phyloP scores from a whole-genome alignment of 2,113 vertebrate genomes.

The Piliocolobus tephrosceles region DNA sequence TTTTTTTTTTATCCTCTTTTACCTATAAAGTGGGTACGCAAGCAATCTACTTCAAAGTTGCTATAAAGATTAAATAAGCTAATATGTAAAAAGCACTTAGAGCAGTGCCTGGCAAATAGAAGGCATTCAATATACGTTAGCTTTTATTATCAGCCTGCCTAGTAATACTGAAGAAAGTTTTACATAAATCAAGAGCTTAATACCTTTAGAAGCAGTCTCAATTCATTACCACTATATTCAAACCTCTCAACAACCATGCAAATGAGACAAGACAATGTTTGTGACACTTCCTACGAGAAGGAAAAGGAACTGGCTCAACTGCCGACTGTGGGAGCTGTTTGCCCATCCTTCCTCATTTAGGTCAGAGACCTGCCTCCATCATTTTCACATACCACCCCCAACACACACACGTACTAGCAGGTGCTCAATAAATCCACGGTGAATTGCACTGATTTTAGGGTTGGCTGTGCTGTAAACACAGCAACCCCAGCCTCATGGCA shows the following conservation, averaged over 20 bases:
- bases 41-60: conserved; percentile 15
- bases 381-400: neutral
- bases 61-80: conserved; percentile 13
- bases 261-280: neutral
- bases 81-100: conserved; percentile 25
- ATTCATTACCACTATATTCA: neutral
- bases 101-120: neutral
- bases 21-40: conserved; percentile 19
- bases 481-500: neutral
- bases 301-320: neutral
- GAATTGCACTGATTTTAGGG: conserved; percentile 9
- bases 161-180: conserved; percentile 20
- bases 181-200: neutral
- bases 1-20: conserved; percentile 27
- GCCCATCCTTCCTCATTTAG: neutral
- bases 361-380: neutral
- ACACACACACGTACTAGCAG: neutral
- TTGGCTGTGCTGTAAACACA: neutral
- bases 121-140: neutral
- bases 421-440: neutral
- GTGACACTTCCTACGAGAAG: neutral
- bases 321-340: neutral
- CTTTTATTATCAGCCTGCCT: conserved; percentile 25
- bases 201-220: neutral
- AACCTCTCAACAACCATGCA: neutral